A percentile compares a stretch with the other conserved stretches of the same genome.
phyloP scores from a whole-genome alignment of 2,113 vertebrate species.

The Stomatorhinus ivindoensis region DNA sequence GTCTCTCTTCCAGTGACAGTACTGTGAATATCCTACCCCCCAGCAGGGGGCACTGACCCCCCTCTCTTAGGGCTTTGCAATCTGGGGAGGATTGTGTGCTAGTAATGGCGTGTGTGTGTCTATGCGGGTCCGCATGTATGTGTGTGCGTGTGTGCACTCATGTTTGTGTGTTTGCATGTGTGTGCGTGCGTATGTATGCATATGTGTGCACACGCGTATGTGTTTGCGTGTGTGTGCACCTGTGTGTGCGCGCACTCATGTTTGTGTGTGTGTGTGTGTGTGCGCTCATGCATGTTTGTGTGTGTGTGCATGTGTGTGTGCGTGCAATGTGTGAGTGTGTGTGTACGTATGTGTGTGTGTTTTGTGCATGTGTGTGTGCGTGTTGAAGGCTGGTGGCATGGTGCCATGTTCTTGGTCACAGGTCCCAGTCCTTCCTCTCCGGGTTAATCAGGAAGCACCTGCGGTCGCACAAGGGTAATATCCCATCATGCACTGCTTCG shows the following conservation, averaged over 20 bases:
- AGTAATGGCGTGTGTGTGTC: background rate
- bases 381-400: background rate
- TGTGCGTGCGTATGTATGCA: background rate
- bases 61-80: background rate
- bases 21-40: background rate
- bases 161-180: background rate
- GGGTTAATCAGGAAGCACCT: background rate
- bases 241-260: background rate
- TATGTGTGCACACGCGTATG: background rate
- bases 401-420: background rate
- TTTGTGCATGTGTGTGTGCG: background rate
- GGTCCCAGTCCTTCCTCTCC: background rate
- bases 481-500: background rate
- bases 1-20: background rate
- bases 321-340: background rate
- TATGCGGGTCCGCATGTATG: background rate
- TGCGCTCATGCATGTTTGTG: background rate
- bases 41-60: background rate
- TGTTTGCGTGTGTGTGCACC: background rate
- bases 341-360: background rate
- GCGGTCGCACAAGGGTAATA: background rate
- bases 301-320: background rate
- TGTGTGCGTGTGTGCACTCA: too few species aligned
- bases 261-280: background rate
- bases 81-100: background rate